Evolutionary conservation across 1,140 invertebrate species (phyloP).

Genomic region (Eumaeus atala): DNA sequence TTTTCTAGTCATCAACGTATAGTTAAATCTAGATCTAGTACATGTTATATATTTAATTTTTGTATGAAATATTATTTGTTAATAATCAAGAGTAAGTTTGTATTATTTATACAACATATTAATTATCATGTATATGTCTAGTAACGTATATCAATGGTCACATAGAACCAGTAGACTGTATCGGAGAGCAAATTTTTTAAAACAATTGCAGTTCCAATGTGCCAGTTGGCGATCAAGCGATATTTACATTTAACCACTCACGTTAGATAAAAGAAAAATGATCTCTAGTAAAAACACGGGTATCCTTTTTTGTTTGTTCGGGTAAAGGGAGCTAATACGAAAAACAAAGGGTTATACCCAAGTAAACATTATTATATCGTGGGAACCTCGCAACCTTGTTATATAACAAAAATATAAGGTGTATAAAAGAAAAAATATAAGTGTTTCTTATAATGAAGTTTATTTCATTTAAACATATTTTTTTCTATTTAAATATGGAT

Average conservation of each 20-base stretch:
- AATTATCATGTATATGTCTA: too few species aligned
- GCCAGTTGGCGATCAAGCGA: slow-evolving; percentile 5
- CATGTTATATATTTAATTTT: neutral
- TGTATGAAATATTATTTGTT: too few species aligned
- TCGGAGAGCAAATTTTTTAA: neutral
- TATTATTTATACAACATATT: too few species aligned
- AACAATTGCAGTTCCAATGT: slow-evolving; percentile 8
- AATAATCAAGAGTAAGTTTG: too few species aligned
- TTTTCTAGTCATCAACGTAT: neutral
- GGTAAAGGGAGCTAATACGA: slow-evolving; percentile 4
- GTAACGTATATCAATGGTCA: neutral
- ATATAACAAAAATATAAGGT: slow-evolving; percentile 8
- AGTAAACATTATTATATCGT: slow-evolving; percentile 1
- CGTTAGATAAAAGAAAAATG: slow-evolving; percentile 3
- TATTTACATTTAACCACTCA: slow-evolving; percentile 4
- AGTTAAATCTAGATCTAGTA: neutral
- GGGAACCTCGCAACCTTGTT: slow-evolving; percentile 6
- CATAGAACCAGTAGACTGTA: neutral
- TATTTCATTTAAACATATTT: too few species aligned
- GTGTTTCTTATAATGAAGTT: neutral
- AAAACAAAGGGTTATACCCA: neutral
- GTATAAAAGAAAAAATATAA: neutral
- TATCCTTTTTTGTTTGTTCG: slow-evolving; percentile 3
- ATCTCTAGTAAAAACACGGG: slow-evolving; percentile 2
- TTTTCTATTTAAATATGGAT: too few species aligned